Base-by-base conservation (phyloP, 2,113 vertebrate genomes). In the Mus pahari region DNA sequence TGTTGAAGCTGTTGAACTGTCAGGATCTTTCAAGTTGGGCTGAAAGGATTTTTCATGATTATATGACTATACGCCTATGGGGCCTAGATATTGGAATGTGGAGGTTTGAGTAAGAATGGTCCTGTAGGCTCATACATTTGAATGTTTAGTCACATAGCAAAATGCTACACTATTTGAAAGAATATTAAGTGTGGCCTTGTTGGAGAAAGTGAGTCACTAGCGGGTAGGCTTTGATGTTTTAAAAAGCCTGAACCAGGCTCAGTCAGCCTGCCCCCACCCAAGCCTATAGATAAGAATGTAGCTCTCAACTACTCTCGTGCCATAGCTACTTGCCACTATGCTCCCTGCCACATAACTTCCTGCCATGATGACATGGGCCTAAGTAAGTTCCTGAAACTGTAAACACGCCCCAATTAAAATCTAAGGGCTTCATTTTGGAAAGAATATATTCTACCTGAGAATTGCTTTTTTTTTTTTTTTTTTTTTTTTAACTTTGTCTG, bases 371-470 rank as follows among this genome's bases (percentile, higher is more conserved):
- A 62, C 13, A 83, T 42, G n/a, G 13, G 55, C 39, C n/a, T 62
- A 83, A 28, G 24, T 60, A 83, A 28, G 58, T 24, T 26, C 55
- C 13, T 42, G 24, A 81, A 62, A 42, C 3, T 83, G 24, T 28
- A 83, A 83, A 7, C 24, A 83, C 9, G 14, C 1, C 58, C 3
- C n/a, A 62, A 17, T 39, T 82, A 82, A 81, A 17, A 62, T 86
- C 62, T 86, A 84, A 53, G 81, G 81, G 66, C 96, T 97, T 90
- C 90, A 90, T 94, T 94, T 94, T 94, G 94, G 75, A 93, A 95
- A 94, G 75, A 93, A 45, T 71, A 50, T 95, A 78, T 98, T 97
- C 90, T 90, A 93, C 81, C 81, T 82, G 90, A 84, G 77, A 14
- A 14, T 94, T 90, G 28, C 81, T 90, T 96, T 86, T 96, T 94